Evolutionary conservation across 2,113 vertebrate genomes (phyloP), one percentile per base, ranked within the genome.

Genomic region (Monarcha castaneiventris): DNA sequence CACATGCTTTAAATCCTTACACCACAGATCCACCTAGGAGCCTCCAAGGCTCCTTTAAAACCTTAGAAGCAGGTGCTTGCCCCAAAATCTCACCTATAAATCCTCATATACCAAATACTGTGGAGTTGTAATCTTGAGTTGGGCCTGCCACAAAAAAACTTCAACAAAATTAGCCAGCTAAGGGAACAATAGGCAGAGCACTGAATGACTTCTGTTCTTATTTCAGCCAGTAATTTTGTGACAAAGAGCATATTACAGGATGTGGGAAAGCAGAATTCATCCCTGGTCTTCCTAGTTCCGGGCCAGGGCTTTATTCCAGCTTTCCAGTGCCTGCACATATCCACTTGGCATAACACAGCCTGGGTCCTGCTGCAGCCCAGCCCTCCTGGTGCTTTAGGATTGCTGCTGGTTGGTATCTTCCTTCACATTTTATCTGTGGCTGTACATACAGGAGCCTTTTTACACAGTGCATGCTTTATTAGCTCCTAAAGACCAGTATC

Each of bases 231-330:
- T 41, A 84, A 64, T 71, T 84, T 49, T 75, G 68, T 81, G 72
- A 46, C 64, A 66, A 84, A 89, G 54, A 92, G 27, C 39, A 78
- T n/a, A 48, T 39, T 89, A 63, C 89, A 94, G 95, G 91, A 92
- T 90, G 80, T 92, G 93, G 76, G 61, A 90, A 95, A 84, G 61
- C 52, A 96, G 61, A 95, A 93, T 89, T 87, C 66, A 55, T 52
- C 74, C 64, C 52, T 49, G 46, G 71, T 54, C 74, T 95, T 95
- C 67, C 54, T 51, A 94, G 54, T 93, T 82, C 30, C 17, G 48
- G 68, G 39, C 52, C 61, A 86, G 64, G 95, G 89, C 76, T 93
- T 37, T 21, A n/a, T 59, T 95, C 79, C 92, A 94, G 72, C 55
- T 94, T 92, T 95, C 86, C 86, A 71, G 71, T 30, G 46, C 58